Conservation (phyloP, 2,797 vertebrate genomes). For the Alcedo atthis region DNA sequence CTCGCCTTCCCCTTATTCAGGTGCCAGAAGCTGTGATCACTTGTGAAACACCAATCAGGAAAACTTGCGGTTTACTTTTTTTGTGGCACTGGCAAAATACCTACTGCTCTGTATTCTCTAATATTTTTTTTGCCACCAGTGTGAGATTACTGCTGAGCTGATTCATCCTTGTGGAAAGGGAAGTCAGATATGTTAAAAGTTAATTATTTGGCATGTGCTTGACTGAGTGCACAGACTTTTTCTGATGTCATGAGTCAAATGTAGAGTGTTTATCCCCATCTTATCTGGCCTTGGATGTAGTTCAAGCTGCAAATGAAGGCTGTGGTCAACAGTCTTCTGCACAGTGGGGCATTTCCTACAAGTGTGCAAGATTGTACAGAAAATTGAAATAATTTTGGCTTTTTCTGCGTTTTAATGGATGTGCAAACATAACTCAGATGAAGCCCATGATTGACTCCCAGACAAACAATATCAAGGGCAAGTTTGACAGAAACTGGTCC, state of each 20-base stretch:
- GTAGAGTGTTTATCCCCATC: not conserved
- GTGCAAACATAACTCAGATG: not conserved
- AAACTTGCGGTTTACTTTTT: not conserved
- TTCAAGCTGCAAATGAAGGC: not conserved
- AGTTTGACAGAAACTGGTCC: not conserved
- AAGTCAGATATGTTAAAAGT: not conserved
- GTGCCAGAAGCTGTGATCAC: not conserved
- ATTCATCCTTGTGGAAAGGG: not conserved
- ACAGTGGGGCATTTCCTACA: not conserved
- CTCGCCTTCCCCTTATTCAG: not conserved
- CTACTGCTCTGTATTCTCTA: not conserved
- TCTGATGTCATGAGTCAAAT: not conserved
- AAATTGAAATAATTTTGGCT: not conserved
- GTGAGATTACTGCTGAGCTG: not conserved
- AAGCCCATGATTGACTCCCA: not conserved
- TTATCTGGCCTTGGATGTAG: not conserved
- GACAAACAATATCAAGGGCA: not conserved
- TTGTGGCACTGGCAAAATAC: not conserved
- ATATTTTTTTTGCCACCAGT: not conserved
- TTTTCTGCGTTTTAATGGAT: not conserved
- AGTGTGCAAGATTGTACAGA: not conserved
- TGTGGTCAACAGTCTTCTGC: not conserved
- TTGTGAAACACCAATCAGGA: not conserved
- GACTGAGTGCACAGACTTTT: not conserved
- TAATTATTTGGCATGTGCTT: not conserved